A percentile compares a stretch with the other conserved stretches of the same genome.
These are phyloP conservation scores for Dermochelys coriacea DNA, from an alignment of 2,797 vertebrate species.

Conservation along the genomic window DNA sequence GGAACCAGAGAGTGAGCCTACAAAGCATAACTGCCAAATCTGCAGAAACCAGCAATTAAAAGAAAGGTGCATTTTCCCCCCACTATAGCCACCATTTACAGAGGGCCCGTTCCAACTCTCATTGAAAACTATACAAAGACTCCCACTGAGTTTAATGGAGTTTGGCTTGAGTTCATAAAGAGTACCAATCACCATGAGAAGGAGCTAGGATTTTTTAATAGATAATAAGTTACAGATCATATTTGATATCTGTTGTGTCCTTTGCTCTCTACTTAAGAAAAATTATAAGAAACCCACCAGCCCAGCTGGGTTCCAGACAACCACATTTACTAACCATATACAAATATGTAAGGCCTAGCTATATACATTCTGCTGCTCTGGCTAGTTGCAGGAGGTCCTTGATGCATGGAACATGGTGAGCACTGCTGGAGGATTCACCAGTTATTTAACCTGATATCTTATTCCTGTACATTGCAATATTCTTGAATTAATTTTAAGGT, in stretches of 20 bases:
- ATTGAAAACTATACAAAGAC: background rate
- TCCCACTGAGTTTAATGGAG: background rate
- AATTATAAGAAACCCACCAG: background rate
- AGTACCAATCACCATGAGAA: background rate
- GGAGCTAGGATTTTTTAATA: background rate
- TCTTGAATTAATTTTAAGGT: background rate
- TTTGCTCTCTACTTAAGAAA: background rate
- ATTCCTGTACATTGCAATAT: background rate
- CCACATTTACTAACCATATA: background rate
- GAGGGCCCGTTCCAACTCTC: background rate
- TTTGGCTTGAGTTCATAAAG: background rate
- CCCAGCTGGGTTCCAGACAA: background rate
- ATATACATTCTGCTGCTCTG: background rate
- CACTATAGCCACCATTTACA: background rate
- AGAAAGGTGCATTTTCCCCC: background rate
- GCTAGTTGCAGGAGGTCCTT: background rate
- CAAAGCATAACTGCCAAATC: background rate
- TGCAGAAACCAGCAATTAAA: background rate
- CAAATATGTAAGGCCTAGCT: background rate
- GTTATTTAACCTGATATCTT: background rate
- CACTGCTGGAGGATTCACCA: background rate
- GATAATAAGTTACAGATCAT: background rate
- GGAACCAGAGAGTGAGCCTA: background rate
- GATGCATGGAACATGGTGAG: background rate
- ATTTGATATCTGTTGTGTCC: background rate